Percentiles rank a stretch among this genome's conserved stretches.
Evolutionary conservation across 2,113 vertebrate species (phyloP).

Genomic region (Actenoides hombroni): DNA sequence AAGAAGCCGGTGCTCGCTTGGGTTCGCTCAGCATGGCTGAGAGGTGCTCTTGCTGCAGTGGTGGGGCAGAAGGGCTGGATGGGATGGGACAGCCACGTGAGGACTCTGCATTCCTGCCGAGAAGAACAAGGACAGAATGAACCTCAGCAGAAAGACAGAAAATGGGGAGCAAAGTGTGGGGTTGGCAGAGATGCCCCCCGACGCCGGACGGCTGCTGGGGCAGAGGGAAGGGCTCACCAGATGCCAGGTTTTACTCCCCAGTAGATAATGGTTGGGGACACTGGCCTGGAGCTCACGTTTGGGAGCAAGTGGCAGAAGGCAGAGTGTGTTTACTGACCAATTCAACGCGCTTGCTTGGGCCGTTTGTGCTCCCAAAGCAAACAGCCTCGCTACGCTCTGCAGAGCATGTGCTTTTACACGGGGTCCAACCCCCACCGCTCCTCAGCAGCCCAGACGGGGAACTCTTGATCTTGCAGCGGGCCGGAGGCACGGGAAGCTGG

Average conservation of each 20-base stretch:
- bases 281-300: rapidly evolving
- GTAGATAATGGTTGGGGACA: rapidly evolving
- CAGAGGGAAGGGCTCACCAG: not conserved
- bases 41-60: not conserved
- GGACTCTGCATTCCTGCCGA: not conserved
- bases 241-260: rapidly evolving
- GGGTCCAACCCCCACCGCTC: rapidly evolving
- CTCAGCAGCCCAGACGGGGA: rapidly evolving
- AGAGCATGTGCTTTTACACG: rapidly evolving
- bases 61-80: not conserved
- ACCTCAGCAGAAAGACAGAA: not conserved
- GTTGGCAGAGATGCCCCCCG: rapidly evolving
- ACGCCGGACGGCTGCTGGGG: rapidly evolving
- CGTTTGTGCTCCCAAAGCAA: not conserved
- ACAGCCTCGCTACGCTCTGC: not conserved
- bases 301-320: not conserved
- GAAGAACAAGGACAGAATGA: not conserved
- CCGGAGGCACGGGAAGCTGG: not conserved
- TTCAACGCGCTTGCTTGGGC: rapidly evolving
- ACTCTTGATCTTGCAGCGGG: not conserved
- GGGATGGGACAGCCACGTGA: not conserved
- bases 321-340: rapidly evolving
- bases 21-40: not conserved
- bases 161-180: not conserved
- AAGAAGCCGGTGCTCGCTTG: rapidly evolving